Conservation (phyloP, 2,888 invertebrate genomes). For the Campoletis raptor region DNA sequence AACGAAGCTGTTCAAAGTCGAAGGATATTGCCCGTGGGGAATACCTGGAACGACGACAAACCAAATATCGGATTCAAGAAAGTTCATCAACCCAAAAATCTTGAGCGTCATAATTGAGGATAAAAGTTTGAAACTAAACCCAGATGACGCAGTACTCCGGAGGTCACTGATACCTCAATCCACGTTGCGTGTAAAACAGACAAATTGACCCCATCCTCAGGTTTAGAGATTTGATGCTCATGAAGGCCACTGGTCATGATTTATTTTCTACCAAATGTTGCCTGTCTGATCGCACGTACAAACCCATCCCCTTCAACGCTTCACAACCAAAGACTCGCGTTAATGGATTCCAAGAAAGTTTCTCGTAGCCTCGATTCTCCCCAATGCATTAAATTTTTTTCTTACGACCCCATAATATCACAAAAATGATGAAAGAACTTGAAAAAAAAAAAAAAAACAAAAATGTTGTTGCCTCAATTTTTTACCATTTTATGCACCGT, state of each 20-base stretch:
- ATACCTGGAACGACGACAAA: slow-evolving; percentile 6
- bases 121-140: not conserved
- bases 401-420: not conserved
- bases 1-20: slow-evolving; percentile 22
- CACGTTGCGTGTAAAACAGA: not conserved
- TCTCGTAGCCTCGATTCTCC: slow-evolving; percentile 14
- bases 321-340: not conserved
- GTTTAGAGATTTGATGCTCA: not conserved
- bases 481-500: not conserved
- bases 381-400: not conserved
- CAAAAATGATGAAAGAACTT: not conserved
- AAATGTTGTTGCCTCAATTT: not conserved
- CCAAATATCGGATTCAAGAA: slow-evolving; percentile 14
- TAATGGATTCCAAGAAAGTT: slow-evolving; percentile 41
- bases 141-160: not conserved
- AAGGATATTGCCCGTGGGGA: slow-evolving; percentile 1
- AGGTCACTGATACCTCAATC: not conserved
- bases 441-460: not conserved
- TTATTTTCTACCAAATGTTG: slow-evolving; percentile 18
- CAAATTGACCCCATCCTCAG: not conserved
- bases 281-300: not conserved
- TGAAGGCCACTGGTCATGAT: slow-evolving; percentile 4
- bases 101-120: slow-evolving; percentile 6
- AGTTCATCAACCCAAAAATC: slow-evolving; percentile 36
- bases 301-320: not conserved